Conservation (phyloP, 1,140 invertebrate species). For the Orchestia grillus region DNA sequence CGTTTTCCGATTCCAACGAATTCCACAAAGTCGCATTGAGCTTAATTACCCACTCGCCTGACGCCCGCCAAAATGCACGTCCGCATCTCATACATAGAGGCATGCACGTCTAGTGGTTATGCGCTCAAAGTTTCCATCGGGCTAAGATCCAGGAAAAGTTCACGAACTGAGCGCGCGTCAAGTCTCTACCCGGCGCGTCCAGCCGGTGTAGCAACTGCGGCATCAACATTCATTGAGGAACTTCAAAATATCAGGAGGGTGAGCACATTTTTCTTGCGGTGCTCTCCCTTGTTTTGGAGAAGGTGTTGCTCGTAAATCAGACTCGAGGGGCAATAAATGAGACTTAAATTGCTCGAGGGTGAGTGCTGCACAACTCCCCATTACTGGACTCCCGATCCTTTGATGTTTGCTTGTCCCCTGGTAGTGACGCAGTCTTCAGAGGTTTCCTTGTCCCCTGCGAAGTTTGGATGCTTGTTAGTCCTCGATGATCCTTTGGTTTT, state of each 20-base stretch:
- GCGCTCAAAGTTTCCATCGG: background rate
- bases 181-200: background rate
- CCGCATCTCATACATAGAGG: background rate
- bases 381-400: background rate
- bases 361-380: background rate
- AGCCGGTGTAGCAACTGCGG: background rate
- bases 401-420: background rate
- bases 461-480: background rate
- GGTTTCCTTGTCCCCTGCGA: background rate
- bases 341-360: background rate
- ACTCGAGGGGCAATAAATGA: constrained; percentile 23
- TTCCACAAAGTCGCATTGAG: background rate
- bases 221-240: constrained; percentile 50
- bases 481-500: background rate
- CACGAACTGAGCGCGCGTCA: background rate
- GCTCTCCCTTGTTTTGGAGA: constrained; percentile 18
- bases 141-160: background rate
- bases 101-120: background rate
- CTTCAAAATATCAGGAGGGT: constrained; percentile 22
- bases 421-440: background rate
- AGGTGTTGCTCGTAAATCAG: constrained; percentile 24
- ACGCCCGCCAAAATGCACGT: background rate
- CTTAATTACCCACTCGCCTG: background rate
- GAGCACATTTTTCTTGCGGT: background rate
- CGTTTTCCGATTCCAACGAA: background rate